Conservation (phyloP, 2,113 vertebrate genomes). For the Macroglossus sobrinus region DNA sequence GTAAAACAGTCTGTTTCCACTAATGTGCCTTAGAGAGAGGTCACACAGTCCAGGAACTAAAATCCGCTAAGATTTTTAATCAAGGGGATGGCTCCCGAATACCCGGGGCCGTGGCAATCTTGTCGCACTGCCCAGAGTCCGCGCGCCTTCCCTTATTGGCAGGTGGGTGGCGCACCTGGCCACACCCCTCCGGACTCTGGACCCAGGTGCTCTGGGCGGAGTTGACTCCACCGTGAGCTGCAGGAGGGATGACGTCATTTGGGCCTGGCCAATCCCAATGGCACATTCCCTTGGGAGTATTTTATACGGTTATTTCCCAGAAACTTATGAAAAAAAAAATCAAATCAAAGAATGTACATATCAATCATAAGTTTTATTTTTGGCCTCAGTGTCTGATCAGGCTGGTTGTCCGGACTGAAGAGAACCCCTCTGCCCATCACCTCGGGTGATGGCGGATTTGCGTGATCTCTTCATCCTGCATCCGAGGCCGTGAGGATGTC, state of each 20-base stretch:
- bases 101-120: accelerated
- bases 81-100: neutral
- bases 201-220: neutral
- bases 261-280: neutral
- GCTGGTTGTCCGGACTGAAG: neutral
- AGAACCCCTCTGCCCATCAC: neutral
- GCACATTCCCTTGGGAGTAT: neutral
- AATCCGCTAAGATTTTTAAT: neutral
- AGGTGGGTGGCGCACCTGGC: accelerated
- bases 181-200: neutral
- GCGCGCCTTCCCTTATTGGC: neutral
- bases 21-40: neutral
- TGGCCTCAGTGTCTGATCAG: neutral
- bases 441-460: neutral
- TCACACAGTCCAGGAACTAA: neutral
- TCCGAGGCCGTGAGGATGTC: neutral
- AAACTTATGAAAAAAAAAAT: neutral
- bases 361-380: neutral
- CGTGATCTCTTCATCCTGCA: too few species aligned
- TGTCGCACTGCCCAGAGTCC: accelerated
- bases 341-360: neutral
- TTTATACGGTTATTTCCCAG: neutral
- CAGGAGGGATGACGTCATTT: neutral
- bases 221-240: neutral
- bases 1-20: neutral